phyloP scores from a whole-genome alignment of 35 echinoderm and acorn worm species.

The Hemicentrotus pulcherrimus region DNA sequence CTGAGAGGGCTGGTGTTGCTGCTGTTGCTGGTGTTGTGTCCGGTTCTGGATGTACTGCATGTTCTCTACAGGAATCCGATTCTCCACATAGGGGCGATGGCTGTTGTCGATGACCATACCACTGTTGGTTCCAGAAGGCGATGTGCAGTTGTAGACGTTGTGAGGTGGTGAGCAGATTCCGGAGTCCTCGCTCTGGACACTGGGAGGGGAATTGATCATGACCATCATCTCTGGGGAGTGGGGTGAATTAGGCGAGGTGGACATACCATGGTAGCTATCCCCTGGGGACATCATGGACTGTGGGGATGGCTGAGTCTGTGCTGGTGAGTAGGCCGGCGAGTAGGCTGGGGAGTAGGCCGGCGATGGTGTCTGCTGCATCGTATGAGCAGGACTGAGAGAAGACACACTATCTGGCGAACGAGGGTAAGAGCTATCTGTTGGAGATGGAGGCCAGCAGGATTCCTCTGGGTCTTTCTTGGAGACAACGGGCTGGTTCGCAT shows the following conservation, averaged over 20 bases:
- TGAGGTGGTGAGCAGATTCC: slow-evolving; percentile 27
- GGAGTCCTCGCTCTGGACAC: not conserved
- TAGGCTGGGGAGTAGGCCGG: not conserved
- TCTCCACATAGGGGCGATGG: not conserved
- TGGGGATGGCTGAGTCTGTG: not conserved
- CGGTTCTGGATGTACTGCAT: not conserved
- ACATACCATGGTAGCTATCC: not conserved
- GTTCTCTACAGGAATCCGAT: not conserved
- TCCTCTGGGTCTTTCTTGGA: not conserved
- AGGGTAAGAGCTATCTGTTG: not conserved
- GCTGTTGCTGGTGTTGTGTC: not conserved
- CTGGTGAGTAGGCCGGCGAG: not conserved
- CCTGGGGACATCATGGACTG: not conserved
- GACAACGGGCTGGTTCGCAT: not conserved
- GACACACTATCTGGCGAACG: not conserved
- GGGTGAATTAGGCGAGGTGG: slow-evolving; percentile 26
- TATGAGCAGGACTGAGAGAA: not conserved
- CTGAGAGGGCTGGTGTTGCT: not conserved
- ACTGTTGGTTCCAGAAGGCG: not conserved
- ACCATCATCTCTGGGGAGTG: not conserved
- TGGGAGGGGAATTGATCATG: not conserved
- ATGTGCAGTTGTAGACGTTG: slow-evolving; percentile 25
- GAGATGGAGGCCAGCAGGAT: slow-evolving; percentile 8
- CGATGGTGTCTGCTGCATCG: not conserved
- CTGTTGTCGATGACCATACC: not conserved